phyloP scores from a whole-genome alignment of 2,797 vertebrate species.

The Galaxias olidus region DNA sequence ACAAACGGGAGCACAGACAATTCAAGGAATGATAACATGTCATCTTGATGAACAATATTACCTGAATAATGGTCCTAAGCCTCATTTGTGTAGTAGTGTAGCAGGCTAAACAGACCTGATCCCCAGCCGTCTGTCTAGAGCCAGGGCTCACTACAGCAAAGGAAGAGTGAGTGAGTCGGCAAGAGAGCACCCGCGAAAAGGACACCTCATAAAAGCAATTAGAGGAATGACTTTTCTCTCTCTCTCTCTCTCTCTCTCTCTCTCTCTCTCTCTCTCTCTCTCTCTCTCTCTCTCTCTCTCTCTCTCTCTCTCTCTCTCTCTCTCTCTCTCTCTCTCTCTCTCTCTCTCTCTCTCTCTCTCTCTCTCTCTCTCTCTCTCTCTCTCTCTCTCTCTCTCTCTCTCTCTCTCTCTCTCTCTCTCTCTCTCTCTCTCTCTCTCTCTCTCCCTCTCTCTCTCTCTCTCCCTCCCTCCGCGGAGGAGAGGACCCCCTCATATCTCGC shows the following conservation, averaged over 20 bases:
- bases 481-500: constrained; percentile 53
- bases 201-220: constrained; percentile 78
- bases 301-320: background rate
- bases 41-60: too few species aligned
- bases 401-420: background rate
- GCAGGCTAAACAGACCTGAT: background rate
- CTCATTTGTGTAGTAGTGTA: background rate
- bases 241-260: constrained; percentile 24
- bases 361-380: background rate
- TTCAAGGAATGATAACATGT: too few species aligned
- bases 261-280: constrained; percentile 17
- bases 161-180: constrained; percentile 65
- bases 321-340: background rate
- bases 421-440: too few species aligned
- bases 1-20: too few species aligned
- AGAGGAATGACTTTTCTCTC: constrained; percentile 76
- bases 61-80: background rate
- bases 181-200: constrained; percentile 70
- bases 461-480: constrained; percentile 55
- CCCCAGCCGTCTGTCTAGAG: too few species aligned
- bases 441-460: constrained; percentile 73
- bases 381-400: background rate
- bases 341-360: background rate
- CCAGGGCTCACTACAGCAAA: too few species aligned
- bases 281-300: background rate